Conservation (phyloP, 2,797 vertebrate species). For the Esox lucius region DNA sequence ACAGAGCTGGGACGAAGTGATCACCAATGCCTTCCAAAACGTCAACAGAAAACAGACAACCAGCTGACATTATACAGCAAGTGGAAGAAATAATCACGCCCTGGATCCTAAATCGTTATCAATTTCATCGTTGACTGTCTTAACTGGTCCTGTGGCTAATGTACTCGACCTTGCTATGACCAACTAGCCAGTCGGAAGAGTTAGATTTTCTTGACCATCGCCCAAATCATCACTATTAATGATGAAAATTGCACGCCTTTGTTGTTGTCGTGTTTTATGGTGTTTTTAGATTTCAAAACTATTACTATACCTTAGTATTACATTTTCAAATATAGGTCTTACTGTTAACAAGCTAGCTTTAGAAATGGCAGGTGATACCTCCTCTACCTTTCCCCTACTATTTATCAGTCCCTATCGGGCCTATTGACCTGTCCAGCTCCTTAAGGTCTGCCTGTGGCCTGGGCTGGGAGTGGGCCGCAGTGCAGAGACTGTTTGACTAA, state of each 20-base stretch:
- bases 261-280: too few species aligned
- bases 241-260: too few species aligned
- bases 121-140: neutral
- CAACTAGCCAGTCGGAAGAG: too few species aligned
- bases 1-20: neutral
- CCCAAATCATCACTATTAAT: too few species aligned
- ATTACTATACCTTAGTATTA: neutral
- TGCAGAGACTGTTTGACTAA: slow-evolving; percentile 43
- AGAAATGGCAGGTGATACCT: neutral
- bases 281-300: too few species aligned
- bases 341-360: neutral
- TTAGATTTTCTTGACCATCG: too few species aligned
- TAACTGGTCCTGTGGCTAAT: too few species aligned
- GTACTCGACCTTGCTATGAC: too few species aligned
- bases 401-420: neutral
- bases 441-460: slow-evolving; percentile 37
- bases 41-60: neutral
- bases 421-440: slow-evolving; percentile 15
- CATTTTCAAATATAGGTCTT: neutral
- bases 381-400: neutral
- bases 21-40: neutral
- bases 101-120: neutral
- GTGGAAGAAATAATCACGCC: neutral
- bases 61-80: neutral
- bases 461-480: slow-evolving; percentile 33